Conservation (phyloP, 2,797 vertebrate species). For the Leptodactylus fallax region DNA sequence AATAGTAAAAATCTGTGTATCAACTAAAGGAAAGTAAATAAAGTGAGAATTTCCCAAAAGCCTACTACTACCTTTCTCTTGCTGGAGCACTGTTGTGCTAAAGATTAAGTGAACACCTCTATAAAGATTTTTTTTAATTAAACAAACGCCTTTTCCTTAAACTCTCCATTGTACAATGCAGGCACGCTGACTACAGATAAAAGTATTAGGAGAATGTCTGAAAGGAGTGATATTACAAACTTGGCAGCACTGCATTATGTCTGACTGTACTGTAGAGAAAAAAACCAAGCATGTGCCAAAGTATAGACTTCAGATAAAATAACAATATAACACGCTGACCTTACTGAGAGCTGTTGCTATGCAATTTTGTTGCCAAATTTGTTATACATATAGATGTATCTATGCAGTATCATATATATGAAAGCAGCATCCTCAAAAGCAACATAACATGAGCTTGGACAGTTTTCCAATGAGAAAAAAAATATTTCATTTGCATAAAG, state of each 20-base stretch:
- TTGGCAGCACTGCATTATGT: conserved; percentile 58
- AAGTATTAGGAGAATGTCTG: conserved; percentile 65
- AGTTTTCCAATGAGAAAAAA: too few relatives aligned
- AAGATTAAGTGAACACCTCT: background rate
- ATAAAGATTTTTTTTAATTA: background rate
- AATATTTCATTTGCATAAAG: too few relatives aligned
- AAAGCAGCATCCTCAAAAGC: too few relatives aligned
- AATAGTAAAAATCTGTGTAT: conserved; percentile 20
- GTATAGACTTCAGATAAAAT: conserved; percentile 61
- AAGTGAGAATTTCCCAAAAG: background rate
- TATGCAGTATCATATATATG: too few relatives aligned
- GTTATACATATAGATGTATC: background rate
- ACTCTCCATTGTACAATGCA: conserved; percentile 54
- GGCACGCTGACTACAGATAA: conserved; percentile 69
- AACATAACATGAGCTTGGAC: too few relatives aligned
- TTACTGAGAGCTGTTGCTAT: conserved; percentile 65
- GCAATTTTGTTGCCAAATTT: background rate
- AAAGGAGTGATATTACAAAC: conserved; percentile 70
- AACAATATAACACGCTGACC: conserved; percentile 68
- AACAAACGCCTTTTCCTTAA: conserved; percentile 49
- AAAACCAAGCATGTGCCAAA: conserved; percentile 66
- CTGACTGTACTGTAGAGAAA: conserved; percentile 58
- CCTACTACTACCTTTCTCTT: rapidly evolving
- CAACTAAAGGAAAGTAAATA: conserved; percentile 22
- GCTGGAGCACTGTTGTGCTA: rapidly evolving